Percentiles rank a stretch among this genome's conserved stretches.
Conservation (phyloP, 2,888 invertebrate genomes). For the Salpingus planirostris region DNA sequence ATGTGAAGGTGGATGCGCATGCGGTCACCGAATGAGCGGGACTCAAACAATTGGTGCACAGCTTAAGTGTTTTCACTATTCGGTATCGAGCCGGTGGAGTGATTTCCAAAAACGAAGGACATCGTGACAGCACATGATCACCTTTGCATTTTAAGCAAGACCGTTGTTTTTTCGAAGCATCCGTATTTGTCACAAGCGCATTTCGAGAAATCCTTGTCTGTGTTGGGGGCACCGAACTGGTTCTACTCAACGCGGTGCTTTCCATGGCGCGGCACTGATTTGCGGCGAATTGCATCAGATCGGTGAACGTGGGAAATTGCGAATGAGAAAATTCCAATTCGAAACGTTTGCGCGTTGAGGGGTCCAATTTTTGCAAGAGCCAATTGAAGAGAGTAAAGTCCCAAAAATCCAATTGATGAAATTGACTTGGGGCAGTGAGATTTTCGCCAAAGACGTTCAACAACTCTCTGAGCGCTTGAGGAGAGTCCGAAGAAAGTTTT, state of each 20-base stretch:
- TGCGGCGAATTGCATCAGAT: not conserved
- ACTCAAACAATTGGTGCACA: constrained; percentile 2
- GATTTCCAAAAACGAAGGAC: not conserved
- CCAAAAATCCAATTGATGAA: constrained; percentile 1
- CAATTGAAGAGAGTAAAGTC: constrained; percentile 1
- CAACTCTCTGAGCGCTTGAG: not conserved
- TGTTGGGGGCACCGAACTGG: no score
- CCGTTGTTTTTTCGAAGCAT: no score
- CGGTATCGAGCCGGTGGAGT: not conserved
- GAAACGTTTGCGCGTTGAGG: constrained; percentile 1
- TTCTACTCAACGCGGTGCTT: not conserved
- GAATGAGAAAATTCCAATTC: not conserved
- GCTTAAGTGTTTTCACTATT: not conserved
- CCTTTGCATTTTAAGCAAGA: not conserved
- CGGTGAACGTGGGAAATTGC: not conserved
- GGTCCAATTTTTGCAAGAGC: not conserved
- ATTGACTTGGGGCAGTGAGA: not conserved
- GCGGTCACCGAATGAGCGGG: not conserved
- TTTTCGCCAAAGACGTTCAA: constrained; percentile 1
- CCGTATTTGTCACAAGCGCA: no score
- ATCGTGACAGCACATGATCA: not conserved
- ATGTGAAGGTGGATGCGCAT: not conserved
- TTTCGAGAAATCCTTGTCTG: no score
- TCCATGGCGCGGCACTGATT: constrained; percentile 2
- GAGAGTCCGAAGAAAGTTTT: not conserved